Evolutionary conservation across 1,140 invertebrate species (phyloP).

Genomic region (Camponotus floridanus): DNA sequence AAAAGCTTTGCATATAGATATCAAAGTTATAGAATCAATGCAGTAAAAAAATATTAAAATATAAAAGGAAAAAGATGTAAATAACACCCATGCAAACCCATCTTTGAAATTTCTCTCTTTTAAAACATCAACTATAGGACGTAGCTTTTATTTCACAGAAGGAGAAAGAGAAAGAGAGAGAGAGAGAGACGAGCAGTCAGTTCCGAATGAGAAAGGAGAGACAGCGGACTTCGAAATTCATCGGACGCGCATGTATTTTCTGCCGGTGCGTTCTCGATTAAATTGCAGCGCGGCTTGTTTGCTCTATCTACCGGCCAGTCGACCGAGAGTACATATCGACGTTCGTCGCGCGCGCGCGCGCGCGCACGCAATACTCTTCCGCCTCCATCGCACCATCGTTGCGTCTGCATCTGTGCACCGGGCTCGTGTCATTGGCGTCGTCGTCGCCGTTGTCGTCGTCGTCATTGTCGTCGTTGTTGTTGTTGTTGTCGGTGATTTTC

Average conservation of each 20-base stretch:
- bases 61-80: neutral
- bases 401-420: constrained; percentile 13
- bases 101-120: neutral
- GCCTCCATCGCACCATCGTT: neutral
- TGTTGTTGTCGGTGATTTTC: constrained; percentile 54
- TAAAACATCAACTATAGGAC: constrained; percentile 3
- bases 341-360: neutral
- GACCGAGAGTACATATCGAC: constrained; percentile 56
- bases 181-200: neutral
- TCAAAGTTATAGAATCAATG: neutral
- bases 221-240: constrained; percentile 49
- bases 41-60: constrained; percentile 4
- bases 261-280: constrained; percentile 55
- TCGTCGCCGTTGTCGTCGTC: neutral
- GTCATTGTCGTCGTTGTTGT: constrained; percentile 19
- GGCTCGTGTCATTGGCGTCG: constrained; percentile 19
- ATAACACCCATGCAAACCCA: no score
- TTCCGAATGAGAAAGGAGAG: constrained; percentile 2
- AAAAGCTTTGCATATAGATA: neutral
- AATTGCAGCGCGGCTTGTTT: constrained; percentile 60
- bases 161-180: neutral
- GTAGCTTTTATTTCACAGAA: constrained; percentile 18
- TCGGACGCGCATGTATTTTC: constrained; percentile 54
- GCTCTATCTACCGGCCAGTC: constrained; percentile 44
- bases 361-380: constrained; percentile 6